A percentile compares a stretch with the other conserved stretches of the same genome.
Conservation (phyloP, 2,888 invertebrate species). For the Atethmia centrago region DNA sequence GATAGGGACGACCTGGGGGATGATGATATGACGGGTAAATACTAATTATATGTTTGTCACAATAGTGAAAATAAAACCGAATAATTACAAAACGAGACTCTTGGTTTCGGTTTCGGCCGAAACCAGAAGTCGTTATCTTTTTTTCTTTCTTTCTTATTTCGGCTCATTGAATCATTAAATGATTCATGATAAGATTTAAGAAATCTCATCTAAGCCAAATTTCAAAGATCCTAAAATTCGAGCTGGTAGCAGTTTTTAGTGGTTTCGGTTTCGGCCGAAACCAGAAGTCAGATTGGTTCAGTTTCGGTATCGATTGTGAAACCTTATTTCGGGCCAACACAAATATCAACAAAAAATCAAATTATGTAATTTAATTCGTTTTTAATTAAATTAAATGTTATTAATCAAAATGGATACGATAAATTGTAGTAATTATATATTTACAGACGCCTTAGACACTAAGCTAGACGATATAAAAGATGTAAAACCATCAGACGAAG, state of each 20-base stretch:
- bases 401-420: not conserved
- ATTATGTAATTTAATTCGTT: not conserved
- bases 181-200: not conserved
- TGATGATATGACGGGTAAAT: slow-evolving; percentile 38
- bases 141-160: too few relatives aligned
- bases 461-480: slow-evolving; percentile 32
- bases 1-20: slow-evolving; percentile 54
- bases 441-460: slow-evolving; percentile 34
- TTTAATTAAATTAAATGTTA: not conserved
- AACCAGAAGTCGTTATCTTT: not conserved
- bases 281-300: not conserved
- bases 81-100: not conserved
- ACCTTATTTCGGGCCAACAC: not conserved
- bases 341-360: not conserved
- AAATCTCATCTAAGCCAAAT: not conserved
- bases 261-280: not conserved
- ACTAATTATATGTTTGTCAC: not conserved
- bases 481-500: slow-evolving; percentile 17
- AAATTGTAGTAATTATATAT: not conserved
- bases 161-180: not conserved
- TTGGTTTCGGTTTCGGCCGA: not conserved
- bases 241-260: not conserved
- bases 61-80: not conserved
- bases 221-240: not conserved
- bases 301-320: not conserved